A percentile compares a stretch with the other conserved stretches of the same genome.
phyloP scores from a whole-genome alignment of 2,888 invertebrate genomes.

The Macrostomum cliftonense region DNA sequence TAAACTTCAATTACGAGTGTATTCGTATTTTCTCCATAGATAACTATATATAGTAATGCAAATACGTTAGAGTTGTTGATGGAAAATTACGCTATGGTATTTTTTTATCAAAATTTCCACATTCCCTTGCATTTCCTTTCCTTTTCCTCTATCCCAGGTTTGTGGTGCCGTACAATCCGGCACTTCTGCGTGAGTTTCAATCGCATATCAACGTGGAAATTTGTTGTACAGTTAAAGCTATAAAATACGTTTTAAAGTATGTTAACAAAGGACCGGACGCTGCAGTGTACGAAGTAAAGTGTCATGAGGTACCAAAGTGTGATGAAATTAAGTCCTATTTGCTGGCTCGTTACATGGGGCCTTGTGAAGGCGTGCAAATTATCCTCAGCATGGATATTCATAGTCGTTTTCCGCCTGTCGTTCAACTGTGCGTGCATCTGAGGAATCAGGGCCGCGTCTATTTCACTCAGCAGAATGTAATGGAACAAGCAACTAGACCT shows the following conservation, averaged over 20 bases:
- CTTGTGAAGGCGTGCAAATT: conserved; percentile 30
- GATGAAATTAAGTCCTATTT: conserved; percentile 24
- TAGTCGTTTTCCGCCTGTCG: conserved; percentile 18
- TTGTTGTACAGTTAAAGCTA: conserved; percentile 35
- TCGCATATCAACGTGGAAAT: conserved; percentile 24
- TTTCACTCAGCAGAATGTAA: conserved; percentile 5
- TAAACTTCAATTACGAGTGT: too few relatives aligned
- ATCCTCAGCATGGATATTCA: conserved; percentile 24
- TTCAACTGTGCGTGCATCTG: conserved; percentile 16
- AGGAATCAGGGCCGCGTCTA: conserved; percentile 16
- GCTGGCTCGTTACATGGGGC: conserved; percentile 24
- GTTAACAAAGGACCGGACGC: conserved; percentile 29
- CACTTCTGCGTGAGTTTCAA: too few relatives aligned
- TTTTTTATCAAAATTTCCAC: too few relatives aligned
- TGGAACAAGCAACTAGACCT: too few relatives aligned
- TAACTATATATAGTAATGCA: too few relatives aligned
- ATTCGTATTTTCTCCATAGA: too few relatives aligned
- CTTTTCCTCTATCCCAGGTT: too few relatives aligned
- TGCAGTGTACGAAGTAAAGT: conserved; percentile 6
- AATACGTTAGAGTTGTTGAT: too few relatives aligned
- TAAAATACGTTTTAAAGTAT: conserved; percentile 38
- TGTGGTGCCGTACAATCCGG: conserved; percentile 32
- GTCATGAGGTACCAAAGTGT: not conserved
- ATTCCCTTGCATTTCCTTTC: too few relatives aligned
- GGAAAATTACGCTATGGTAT: too few relatives aligned